Evolutionary conservation across 2,888 invertebrate genomes (phyloP).

Genomic region (Tinea pellionella): DNA sequence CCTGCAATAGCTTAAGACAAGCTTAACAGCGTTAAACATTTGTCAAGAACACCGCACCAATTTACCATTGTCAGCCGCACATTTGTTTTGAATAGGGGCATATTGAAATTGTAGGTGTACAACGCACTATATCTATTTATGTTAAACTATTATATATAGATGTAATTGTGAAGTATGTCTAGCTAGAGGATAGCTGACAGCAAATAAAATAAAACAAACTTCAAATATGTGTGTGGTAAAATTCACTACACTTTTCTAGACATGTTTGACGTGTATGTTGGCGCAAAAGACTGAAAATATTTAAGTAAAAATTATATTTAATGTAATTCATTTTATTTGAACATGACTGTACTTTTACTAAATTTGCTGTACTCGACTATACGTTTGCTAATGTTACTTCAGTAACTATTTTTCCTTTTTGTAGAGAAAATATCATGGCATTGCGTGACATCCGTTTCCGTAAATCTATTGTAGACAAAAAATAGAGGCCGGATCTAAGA

Average conservation of each 20-base stretch:
- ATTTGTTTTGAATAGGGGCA: conserved; percentile 40
- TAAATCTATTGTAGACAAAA: conserved; percentile 31
- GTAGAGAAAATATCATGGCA: conserved; percentile 14
- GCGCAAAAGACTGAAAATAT: too few relatives aligned
- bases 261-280: too few relatives aligned
- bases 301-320: not conserved
- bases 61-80: conserved; percentile 64
- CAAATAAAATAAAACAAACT: too few relatives aligned
- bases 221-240: too few relatives aligned
- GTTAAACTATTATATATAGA: too few relatives aligned
- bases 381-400: too few relatives aligned
- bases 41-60: conserved; percentile 49
- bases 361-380: too few relatives aligned
- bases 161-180: too few relatives aligned
- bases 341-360: too few relatives aligned
- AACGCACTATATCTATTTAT: not conserved
- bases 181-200: too few relatives aligned
- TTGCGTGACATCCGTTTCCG: conserved; percentile 31
- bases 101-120: not conserved
- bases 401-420: conserved; percentile 3
- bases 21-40: conserved; percentile 47
- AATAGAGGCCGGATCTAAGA: conserved; percentile 31
- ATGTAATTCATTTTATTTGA: too few relatives aligned
- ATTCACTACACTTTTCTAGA: too few relatives aligned
- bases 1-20: conserved; percentile 57